Evolutionary conservation across 2,888 invertebrate species (phyloP), one percentile per base, ranked within the genome.

Genomic region (Zaprionus lineosus): DNA sequence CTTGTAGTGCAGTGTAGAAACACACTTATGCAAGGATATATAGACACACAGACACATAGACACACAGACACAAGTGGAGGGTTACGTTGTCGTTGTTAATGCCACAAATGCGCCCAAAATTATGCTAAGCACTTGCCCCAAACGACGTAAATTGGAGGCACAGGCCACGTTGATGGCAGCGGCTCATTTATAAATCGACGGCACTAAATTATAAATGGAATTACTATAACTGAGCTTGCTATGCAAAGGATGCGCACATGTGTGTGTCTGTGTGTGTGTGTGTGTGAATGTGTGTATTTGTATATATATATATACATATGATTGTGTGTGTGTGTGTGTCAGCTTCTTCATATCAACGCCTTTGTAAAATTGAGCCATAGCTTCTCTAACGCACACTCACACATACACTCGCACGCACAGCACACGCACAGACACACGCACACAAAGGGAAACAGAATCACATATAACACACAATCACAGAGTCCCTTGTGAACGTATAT

Each of bases 121-220:
- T 44, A 74, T 81, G 84, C 59, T 77, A 74, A 77, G 74, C 74
- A 68, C 69, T 62, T 60, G 46, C 19, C 37, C 41, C 36, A 36
- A 8, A 39, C 24, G 29, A 7, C 12, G 31, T 26, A 41, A 24
- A 46, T 18, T 31, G 34, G 29, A 33, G 43, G 56, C 47, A 40
- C 21, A 43, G 21, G 15, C 46, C 44, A 41, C 44, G 72, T 58
- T 67, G 72, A 71, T 71, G 67, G 43, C 67, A 58, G 40, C 59
- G 52, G 52, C 60, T 71, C 66, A 84, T 82, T 82, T 78, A 74
- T 84, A 84, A 78, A 78, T 84, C 83, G 85, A 74, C 64, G 79
- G 57, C 48, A 74, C 61, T 78, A 82, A 78, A 78, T 78, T 78
- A 78, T 78, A 78, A 82, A 78, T 84, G 77, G 63, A 50, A 82